phyloP scores from a whole-genome alignment of 2,888 invertebrate genomes.

The Campoplex nolae region DNA sequence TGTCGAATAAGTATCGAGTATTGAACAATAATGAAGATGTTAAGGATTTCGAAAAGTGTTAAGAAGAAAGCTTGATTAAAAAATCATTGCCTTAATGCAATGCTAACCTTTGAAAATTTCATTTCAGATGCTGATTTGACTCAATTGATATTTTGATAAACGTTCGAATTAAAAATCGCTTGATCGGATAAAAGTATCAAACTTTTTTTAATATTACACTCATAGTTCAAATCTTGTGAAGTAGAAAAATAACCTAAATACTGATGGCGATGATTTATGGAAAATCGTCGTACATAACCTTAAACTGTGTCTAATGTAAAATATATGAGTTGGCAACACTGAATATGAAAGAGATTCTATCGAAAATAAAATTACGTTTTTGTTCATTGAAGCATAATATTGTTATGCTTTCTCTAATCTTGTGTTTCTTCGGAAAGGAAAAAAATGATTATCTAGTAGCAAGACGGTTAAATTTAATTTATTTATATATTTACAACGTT shows the following conservation, averaged over 20 bases:
- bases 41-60: background rate
- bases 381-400: background rate
- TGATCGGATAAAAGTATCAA: background rate
- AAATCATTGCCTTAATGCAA: background rate
- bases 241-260: background rate
- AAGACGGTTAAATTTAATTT: background rate
- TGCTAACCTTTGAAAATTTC: background rate
- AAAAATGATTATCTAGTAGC: background rate
- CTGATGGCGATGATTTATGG: background rate
- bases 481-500: background rate
- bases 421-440: background rate
- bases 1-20: background rate
- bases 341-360: background rate
- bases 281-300: background rate
- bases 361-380: background rate
- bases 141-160: background rate
- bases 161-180: background rate
- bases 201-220: background rate
- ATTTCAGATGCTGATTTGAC: constrained; percentile 14
- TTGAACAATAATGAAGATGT: background rate
- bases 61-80: background rate
- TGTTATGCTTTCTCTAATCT: background rate
- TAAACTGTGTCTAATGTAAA: background rate
- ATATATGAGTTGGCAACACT: constrained; percentile 1
- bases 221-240: background rate